phyloP scores from a whole-genome alignment of 2,797 vertebrate genomes.

The Urophycis tenuis region DNA sequence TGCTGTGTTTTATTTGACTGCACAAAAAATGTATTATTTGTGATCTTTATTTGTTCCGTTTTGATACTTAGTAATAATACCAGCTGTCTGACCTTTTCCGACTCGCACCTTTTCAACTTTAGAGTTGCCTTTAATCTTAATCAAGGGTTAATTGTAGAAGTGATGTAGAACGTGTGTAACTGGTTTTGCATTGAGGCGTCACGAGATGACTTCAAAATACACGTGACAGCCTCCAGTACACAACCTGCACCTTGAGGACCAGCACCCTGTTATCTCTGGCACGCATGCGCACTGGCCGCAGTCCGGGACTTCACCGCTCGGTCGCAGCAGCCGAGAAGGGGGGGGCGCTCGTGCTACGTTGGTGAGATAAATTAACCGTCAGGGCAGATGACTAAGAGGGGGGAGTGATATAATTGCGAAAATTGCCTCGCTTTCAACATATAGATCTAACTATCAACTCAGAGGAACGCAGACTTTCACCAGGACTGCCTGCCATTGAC shows the following conservation, averaged over 20 bases:
- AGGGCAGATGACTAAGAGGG: constrained; percentile 56
- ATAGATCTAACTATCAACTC: constrained; percentile 24
- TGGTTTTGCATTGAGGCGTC: neutral
- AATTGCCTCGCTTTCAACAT: constrained; percentile 37
- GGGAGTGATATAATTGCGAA: constrained; percentile 60
- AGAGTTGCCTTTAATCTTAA: too few relatives aligned
- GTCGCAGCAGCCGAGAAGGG: constrained; percentile 55
- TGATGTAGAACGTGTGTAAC: neutral
- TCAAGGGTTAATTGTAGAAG: neutral
- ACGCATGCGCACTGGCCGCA: constrained; percentile 57
- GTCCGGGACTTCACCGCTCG: constrained; percentile 67
- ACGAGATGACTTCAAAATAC: neutral
- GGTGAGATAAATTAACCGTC: constrained; percentile 59
- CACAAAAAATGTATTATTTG: neutral
- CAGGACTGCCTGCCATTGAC: constrained; percentile 41
- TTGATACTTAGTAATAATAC: neutral
- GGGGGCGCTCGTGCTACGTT: constrained; percentile 67
- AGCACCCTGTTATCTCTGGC: constrained; percentile 1
- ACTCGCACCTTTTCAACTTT: neutral
- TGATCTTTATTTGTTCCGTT: neutral
- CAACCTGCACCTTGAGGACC: neutral
- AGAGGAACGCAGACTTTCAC: constrained; percentile 36
- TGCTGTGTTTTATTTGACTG: neutral
- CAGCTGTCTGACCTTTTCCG: neutral
- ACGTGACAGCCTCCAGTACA: neutral